Conservation (phyloP, 2,888 invertebrate species). For the Scaptomyza polygonia region DNA sequence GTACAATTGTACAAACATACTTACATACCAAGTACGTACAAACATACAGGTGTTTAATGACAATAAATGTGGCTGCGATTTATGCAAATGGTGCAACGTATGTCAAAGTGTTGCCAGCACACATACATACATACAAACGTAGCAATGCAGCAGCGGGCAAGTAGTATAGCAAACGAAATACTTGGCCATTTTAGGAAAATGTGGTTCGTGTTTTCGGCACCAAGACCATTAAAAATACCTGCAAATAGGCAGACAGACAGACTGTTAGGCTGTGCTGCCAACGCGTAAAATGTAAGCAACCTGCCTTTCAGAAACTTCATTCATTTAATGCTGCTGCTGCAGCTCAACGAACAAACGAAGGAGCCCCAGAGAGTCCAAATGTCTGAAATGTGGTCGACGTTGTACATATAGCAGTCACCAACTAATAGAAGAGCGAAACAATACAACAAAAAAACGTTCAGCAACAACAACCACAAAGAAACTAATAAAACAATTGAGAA, state of each 20-base stretch:
- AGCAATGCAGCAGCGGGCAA: constrained; percentile 25
- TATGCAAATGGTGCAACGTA: constrained; percentile 61
- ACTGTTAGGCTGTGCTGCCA: constrained; percentile 41
- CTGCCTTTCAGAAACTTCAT: constrained; percentile 74
- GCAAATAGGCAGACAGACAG: constrained; percentile 22
- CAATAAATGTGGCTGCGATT: constrained; percentile 61
- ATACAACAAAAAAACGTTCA: constrained; percentile 33
- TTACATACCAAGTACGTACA: constrained; percentile 27
- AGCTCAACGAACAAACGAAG: constrained; percentile 26
- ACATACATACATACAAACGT: background rate
- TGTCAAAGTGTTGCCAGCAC: constrained; percentile 3
- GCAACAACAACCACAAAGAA: constrained; percentile 21
- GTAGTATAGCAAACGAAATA: constrained; percentile 18
- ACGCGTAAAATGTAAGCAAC: constrained; percentile 70
- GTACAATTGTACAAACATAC: constrained; percentile 19
- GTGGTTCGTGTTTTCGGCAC: constrained; percentile 22
- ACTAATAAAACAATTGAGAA: constrained; percentile 63
- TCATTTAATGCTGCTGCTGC: constrained; percentile 61
- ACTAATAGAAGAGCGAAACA: constrained; percentile 33
- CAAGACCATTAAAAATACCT: constrained; percentile 45
- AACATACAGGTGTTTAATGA: constrained; percentile 64
- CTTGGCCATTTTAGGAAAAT: constrained; percentile 38
- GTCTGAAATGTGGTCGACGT: constrained; percentile 42
- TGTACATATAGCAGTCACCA: constrained; percentile 13
- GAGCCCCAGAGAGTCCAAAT: constrained; percentile 15